Percentiles rank a stretch among this genome's conserved stretches.
phyloP scores from a whole-genome alignment of 2,888 invertebrate species.

The Trissoscelio sp. region DNA sequence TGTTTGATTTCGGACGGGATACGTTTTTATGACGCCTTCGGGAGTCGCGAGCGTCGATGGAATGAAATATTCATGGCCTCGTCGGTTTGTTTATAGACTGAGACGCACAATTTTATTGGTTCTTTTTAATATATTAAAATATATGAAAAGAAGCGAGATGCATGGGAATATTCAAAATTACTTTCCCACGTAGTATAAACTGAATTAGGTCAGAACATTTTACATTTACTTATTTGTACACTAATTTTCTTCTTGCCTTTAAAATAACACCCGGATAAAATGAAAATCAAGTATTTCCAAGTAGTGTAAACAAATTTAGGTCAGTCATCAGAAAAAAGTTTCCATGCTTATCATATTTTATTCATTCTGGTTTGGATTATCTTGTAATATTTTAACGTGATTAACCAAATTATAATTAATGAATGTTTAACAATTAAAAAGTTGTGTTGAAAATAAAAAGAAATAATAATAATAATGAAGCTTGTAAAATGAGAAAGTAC shows the following conservation, averaged over 20 bases:
- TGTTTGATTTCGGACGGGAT: slow-evolving; percentile 17
- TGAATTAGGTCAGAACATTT: slow-evolving; percentile 6
- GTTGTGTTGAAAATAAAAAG: no score
- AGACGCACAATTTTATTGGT: not conserved
- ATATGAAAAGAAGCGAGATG: not conserved
- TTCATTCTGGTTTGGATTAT: no score
- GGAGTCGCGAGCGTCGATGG: not conserved
- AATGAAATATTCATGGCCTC: slow-evolving; percentile 15
- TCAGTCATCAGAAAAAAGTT: not conserved
- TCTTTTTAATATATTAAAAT: not conserved
- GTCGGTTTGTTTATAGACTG: slow-evolving; percentile 12
- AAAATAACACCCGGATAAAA: not conserved
- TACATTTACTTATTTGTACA: slow-evolving; percentile 1
- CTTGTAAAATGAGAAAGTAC: no score
- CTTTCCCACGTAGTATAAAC: not conserved
- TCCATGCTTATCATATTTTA: not conserved
- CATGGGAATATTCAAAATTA: not conserved
- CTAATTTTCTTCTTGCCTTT: not conserved
- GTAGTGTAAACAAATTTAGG: slow-evolving; percentile 8
- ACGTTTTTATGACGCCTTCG: slow-evolving; percentile 14
- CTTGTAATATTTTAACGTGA: no score
- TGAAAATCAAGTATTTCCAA: slow-evolving; percentile 8
- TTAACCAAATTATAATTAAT: no score
- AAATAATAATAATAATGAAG: no score
- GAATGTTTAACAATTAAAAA: no score